Conservation (phyloP, 2,113 vertebrate species). For the Xyrauchen texanus region DNA sequence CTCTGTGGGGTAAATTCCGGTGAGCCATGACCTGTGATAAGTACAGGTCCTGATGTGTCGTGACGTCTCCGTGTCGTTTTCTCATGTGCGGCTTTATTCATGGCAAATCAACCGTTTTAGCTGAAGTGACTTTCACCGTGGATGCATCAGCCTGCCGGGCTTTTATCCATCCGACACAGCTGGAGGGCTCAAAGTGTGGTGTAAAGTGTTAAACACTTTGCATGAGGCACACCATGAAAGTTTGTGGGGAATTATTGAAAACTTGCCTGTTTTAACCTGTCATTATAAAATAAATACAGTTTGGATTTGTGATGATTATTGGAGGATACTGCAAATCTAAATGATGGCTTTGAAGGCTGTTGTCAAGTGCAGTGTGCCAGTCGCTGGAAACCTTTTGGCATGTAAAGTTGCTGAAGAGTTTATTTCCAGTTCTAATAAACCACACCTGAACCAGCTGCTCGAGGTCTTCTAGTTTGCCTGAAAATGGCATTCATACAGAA, state of each 20-base stretch:
- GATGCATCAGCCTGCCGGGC: neutral
- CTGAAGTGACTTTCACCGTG: slow-evolving; percentile 30
- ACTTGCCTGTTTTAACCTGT: neutral
- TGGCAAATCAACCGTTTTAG: slow-evolving; percentile 36
- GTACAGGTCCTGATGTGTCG: slow-evolving; percentile 22
- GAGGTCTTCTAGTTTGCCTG: neutral
- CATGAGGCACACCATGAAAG: neutral
- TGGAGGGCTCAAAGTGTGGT: neutral
- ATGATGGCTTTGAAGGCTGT: neutral
- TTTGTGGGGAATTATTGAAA: neutral
- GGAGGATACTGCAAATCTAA: neutral
- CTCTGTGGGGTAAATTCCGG: slow-evolving; percentile 12
- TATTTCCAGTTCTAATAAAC: slow-evolving; percentile 24
- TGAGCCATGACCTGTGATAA: slow-evolving; percentile 24
- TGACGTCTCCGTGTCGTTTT: slow-evolving; percentile 20
- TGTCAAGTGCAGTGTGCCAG: neutral
- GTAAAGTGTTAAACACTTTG: neutral
- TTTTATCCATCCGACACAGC: slow-evolving; percentile 37
- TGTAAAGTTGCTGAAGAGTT: neutral
- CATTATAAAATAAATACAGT: neutral
- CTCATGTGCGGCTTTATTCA: slow-evolving; percentile 37
- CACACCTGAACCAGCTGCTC: neutral
- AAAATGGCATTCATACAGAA: neutral
- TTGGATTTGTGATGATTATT: neutral
- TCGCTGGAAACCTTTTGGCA: neutral